A percentile compares a stretch with the other conserved stretches of the same genome.
Conservation (phyloP, 2,797 vertebrate genomes). For the Pantherophis alleghaniensis region DNA sequence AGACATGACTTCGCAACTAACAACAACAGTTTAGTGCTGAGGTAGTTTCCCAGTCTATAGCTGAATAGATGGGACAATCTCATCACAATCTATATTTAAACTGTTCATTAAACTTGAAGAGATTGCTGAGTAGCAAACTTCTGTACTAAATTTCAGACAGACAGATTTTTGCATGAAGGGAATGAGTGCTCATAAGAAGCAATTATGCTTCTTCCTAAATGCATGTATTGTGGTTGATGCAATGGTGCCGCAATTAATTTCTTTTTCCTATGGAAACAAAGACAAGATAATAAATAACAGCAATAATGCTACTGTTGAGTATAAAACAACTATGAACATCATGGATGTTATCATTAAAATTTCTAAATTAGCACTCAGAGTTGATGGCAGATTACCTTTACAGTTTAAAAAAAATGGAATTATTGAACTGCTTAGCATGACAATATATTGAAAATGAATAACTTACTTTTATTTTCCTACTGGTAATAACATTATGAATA, state of each 20-base stretch:
- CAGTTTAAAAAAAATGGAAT: neutral
- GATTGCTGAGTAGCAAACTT: neutral
- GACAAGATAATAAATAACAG: neutral
- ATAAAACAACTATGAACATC: neutral
- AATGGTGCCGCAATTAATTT: neutral
- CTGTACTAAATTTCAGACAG: neutral
- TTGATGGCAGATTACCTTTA: neutral
- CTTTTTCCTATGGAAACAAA: neutral
- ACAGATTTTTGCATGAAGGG: neutral
- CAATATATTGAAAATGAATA: neutral
- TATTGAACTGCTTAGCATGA: neutral
- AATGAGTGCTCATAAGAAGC: neutral
- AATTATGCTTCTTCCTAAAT: neutral
- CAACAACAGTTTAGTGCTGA: neutral
- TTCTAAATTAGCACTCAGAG: neutral
- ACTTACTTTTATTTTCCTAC: neutral
- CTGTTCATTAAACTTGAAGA: neutral
- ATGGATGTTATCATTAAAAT: neutral
- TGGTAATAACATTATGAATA: neutral
- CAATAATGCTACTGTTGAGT: neutral
- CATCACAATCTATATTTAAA: neutral
- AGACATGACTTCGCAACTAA: no score
- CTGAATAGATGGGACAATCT: neutral
- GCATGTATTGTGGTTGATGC: neutral
- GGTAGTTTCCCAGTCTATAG: neutral